Conservation (phyloP, 1,140 invertebrate species). For the Cephus cinctus region DNA sequence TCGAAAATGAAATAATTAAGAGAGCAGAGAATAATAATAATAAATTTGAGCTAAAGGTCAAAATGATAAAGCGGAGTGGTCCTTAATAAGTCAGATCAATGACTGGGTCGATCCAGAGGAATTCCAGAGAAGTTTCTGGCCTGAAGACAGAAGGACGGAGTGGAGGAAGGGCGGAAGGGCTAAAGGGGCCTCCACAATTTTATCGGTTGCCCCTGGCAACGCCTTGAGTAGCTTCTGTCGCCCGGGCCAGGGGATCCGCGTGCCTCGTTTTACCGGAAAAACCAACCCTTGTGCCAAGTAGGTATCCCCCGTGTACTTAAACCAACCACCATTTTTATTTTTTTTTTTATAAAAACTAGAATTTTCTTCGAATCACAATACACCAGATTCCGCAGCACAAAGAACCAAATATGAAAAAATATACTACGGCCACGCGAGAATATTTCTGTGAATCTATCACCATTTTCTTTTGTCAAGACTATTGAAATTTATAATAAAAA, state of each 20-base stretch:
- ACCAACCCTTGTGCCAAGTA: slow-evolving; percentile 18
- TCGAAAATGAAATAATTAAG: no score
- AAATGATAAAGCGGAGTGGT: no score
- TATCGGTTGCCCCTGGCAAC: slow-evolving; percentile 33
- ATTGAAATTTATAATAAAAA: not conserved
- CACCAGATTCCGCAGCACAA: not conserved
- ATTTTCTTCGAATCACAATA: not conserved
- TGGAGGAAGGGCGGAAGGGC: slow-evolving; percentile 11
- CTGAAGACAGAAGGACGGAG: slow-evolving; percentile 12
- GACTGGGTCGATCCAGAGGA: not conserved
- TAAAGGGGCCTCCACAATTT: slow-evolving; percentile 20
- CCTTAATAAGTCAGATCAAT: not conserved
- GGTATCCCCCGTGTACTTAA: no score
- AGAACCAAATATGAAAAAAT: not conserved
- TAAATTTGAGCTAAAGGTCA: no score
- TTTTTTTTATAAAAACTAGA: slow-evolving; percentile 1
- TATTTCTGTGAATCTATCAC: not conserved
- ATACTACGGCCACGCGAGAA: not conserved
- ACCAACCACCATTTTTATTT: no score
- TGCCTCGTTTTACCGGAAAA: not conserved
- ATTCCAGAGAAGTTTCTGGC: slow-evolving; percentile 5
- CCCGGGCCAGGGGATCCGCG: no score
- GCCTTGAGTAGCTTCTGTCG: not conserved
- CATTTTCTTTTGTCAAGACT: not conserved
- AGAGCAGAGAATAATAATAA: no score